Conservation (phyloP, 2,888 invertebrate species). For the Oscheius onirici region DNA sequence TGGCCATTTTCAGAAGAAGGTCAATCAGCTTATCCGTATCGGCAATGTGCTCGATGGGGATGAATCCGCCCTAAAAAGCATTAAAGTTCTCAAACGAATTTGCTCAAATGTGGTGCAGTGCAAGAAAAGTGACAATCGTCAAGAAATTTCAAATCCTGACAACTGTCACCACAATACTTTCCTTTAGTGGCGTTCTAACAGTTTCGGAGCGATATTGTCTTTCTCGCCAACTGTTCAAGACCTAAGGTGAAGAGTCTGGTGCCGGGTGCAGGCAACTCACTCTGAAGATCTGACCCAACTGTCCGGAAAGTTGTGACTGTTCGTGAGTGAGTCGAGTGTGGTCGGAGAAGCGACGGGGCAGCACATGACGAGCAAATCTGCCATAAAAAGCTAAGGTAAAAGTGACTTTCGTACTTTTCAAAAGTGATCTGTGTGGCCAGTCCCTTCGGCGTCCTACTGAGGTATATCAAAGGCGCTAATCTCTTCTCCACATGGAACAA, state of each 20-base stretch:
- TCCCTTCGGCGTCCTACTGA: conserved; percentile 15
- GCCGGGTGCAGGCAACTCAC: conserved; percentile 18
- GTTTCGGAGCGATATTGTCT: conserved; percentile 20
- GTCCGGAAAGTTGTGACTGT: background rate
- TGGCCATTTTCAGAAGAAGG: conserved; percentile 21
- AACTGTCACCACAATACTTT: conserved; percentile 13
- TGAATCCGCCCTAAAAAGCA: conserved; percentile 15
- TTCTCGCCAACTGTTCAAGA: conserved; percentile 26
- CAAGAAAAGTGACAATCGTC: background rate
- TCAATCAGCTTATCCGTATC: conserved; percentile 18
- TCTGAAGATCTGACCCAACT: conserved; percentile 13
- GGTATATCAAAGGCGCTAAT: conserved; percentile 51
- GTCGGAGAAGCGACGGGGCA: background rate
- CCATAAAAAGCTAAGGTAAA: background rate
- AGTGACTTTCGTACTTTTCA: background rate
- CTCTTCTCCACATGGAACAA: conserved; percentile 55
- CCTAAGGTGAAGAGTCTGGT: conserved; percentile 1
- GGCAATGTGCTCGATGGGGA: conserved; percentile 15
- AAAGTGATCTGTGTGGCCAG: background rate
- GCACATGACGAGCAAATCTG: conserved; percentile 7
- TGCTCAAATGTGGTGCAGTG: conserved; percentile 18
- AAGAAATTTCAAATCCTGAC: background rate
- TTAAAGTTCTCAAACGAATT: background rate
- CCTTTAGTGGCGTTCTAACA: background rate
- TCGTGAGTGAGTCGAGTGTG: background rate